phyloP scores from a whole-genome alignment of 2,113 vertebrate genomes.

The Chaetodon auriga region DNA sequence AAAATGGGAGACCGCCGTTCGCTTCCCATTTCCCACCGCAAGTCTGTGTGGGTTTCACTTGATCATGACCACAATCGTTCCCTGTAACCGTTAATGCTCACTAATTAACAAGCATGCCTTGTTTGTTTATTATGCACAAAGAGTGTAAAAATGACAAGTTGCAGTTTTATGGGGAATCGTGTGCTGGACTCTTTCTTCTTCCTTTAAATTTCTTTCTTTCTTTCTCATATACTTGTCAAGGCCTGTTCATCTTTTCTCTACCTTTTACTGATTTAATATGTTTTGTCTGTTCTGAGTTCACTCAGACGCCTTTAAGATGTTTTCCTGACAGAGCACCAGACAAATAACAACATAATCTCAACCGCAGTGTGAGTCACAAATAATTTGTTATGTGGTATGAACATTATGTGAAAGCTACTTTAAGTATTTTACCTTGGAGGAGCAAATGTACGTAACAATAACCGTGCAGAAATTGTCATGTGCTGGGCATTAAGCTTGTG shows the following conservation, averaged over 20 bases:
- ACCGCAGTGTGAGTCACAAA: neutral
- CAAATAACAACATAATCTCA: neutral
- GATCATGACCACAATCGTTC: neutral
- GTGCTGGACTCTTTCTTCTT: neutral
- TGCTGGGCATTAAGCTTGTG: neutral
- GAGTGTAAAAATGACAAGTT: too few species aligned
- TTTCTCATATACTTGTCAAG: neutral
- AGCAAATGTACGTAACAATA: neutral
- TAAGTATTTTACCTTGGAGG: neutral
- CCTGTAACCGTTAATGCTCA: neutral
- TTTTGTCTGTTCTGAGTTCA: neutral
- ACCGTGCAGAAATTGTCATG: neutral
- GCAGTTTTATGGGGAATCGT: too few species aligned
- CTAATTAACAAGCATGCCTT: too few species aligned
- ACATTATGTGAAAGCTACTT: neutral
- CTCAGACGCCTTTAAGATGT: neutral
- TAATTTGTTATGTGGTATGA: conserved; percentile 13
- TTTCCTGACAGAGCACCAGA: neutral
- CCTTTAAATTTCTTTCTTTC: neutral
- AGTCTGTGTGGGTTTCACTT: too few species aligned
- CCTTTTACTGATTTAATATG: neutral
- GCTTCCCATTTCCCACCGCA: too few species aligned
- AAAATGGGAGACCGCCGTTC: too few species aligned
- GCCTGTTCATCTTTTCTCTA: neutral
- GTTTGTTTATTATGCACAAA: too few species aligned